Conservation (phyloP, 2,888 invertebrate species). For the Eurois occulta region DNA sequence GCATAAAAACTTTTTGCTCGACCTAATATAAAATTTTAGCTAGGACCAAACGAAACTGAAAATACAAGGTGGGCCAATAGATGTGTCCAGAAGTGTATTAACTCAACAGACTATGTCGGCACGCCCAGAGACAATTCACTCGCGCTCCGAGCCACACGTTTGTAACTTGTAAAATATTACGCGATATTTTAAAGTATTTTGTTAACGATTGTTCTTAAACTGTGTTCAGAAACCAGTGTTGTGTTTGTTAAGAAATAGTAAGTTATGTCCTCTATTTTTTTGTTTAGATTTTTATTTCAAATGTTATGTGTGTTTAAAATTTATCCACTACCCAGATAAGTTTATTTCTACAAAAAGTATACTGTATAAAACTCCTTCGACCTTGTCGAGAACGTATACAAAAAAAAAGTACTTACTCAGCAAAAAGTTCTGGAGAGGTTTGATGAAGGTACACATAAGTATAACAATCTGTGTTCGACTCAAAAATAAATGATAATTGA, state of each 20-base stretch:
- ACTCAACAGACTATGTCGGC: background rate
- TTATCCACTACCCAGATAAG: background rate
- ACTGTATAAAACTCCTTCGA: background rate
- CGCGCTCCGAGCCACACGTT: slow-evolving; percentile 28
- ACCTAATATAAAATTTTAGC: too few relatives aligned
- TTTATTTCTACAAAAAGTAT: background rate
- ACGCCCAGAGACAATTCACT: slow-evolving; percentile 31
- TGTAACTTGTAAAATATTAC: background rate
- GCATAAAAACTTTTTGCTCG: too few relatives aligned
- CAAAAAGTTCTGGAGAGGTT: background rate
- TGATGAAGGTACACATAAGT: background rate
- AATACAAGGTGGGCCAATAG: too few relatives aligned
- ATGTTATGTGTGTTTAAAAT: background rate
- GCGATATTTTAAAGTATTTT: slow-evolving; percentile 36
- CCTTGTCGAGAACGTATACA: background rate
- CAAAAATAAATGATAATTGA: background rate
- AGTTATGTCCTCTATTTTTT: slow-evolving; percentile 15
- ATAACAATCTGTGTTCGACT: background rate
- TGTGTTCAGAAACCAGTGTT: slow-evolving; percentile 9
- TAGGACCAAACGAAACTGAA: too few relatives aligned
- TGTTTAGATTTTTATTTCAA: background rate
- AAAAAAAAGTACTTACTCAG: background rate
- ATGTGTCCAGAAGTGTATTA: too few relatives aligned
- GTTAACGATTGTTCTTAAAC: background rate
- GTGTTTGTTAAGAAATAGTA: slow-evolving; percentile 37